Base-by-base conservation (phyloP, 2,797 vertebrate species). In the Ceryle rudis region DNA sequence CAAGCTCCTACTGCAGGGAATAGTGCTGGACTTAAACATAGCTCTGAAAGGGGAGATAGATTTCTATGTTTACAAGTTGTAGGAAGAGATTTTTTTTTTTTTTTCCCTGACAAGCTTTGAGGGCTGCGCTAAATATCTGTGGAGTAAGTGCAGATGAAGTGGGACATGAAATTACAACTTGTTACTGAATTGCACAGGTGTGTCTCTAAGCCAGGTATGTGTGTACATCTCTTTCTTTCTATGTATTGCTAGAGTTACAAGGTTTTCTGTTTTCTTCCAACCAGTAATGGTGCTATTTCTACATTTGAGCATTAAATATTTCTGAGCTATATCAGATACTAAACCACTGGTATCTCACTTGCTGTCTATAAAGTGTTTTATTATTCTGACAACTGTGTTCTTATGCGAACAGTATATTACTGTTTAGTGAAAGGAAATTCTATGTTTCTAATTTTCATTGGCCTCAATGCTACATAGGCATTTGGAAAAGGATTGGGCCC, bases 191-290 rank as follows among this genome's bases (percentile, higher is more conserved):
- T 91, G 57, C 44, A 61, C 95, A 91, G 71, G 75, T 96, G 84
- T 95, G 39, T 95, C 78, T 90, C 71, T 93, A 82, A 94, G 54
- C 39, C 93, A 97, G 95, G 92, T 96, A 94, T 0, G 91, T 95
- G 71, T 44, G 41, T 80, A 28, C 10, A 7, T 86, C n/a, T 86
- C n/a, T 93, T 77, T 91, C 28, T 88, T 83, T 84, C 33, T 86
- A 4, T 87, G 12, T 73, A 13, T 62, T 92, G 35, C 33, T 67
- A 6, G 9, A 84, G 10, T 67, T 62, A 39, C 8, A 65, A 84
- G 28, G 5, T 62, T 77, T 75, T 89, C 28, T 92, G 10, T 82
- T 94, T 90, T 44, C 20, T 80, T 82, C 77, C 20, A 67, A 5
- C 4, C 0, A 28, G 17, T 78, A 78, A 66, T 29, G n/a, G 70